Conservation (phyloP, 30 jellyfish, hydroid and myxozoan genomes). For the Rhopilema esculentum region DNA sequence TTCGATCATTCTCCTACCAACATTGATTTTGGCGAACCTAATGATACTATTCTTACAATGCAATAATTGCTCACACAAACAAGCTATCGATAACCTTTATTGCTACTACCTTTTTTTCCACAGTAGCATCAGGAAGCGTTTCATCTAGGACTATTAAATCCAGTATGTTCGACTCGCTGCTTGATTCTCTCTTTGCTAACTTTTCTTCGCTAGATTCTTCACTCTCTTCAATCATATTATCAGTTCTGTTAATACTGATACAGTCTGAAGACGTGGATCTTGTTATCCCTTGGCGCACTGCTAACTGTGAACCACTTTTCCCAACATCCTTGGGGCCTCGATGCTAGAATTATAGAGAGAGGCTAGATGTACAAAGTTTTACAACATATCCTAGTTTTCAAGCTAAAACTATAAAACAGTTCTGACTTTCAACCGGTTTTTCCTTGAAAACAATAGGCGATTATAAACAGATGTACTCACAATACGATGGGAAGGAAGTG, state of each 20-base stretch:
- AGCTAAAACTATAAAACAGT: neutral
- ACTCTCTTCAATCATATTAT: neutral
- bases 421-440: neutral
- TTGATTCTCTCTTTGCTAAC: conserved; percentile 32
- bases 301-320: neutral
- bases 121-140: neutral
- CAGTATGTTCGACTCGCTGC: conserved; percentile 50
- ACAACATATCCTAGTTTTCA: too few species aligned
- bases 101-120: neutral
- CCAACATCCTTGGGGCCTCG: neutral
- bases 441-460: too few species aligned
- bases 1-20: too few species aligned
- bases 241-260: neutral
- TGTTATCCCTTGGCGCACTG: neutral
- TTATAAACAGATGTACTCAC: conserved; percentile 15
- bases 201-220: conserved; percentile 1
- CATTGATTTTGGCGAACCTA: too few species aligned
- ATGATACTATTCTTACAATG: too few species aligned
- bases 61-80: too few species aligned
- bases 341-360: neutral
- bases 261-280: conserved; percentile 45
- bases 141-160: conserved; percentile 27
- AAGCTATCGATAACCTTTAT: too few species aligned
- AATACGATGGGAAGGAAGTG: conserved; percentile 64
- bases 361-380: too few species aligned